Evolutionary conservation across 2,797 vertebrate genomes (phyloP).

Genomic region (Mionectes olivaceus): DNA sequence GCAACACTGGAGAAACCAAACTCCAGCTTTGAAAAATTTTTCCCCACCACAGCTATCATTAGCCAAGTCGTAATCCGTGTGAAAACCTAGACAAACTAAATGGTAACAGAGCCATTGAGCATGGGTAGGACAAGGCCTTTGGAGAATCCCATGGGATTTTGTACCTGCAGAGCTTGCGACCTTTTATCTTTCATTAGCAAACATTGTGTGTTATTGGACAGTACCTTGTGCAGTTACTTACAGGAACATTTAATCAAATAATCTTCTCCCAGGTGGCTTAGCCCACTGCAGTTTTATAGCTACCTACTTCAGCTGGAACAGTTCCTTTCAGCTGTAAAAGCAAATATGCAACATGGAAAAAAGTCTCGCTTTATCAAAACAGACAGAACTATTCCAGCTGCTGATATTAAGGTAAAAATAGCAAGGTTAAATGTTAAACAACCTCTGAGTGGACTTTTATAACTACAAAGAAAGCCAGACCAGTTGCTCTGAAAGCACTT

Average conservation of each 20-base stretch:
- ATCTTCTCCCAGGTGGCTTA: conserved; percentile 16
- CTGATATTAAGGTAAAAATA: conserved; percentile 64
- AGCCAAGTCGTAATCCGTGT: accelerated
- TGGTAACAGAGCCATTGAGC: not conserved
- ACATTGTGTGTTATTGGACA: not conserved
- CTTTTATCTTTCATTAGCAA: conserved; percentile 40
- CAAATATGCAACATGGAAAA: conserved; percentile 57
- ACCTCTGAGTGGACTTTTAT: conserved; percentile 46
- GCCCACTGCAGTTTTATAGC: conserved; percentile 40
- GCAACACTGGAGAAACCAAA: not conserved
- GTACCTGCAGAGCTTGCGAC: not conserved
- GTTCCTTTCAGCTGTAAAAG: conserved; percentile 60
- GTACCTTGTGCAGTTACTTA: conserved; percentile 43
- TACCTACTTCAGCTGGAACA: conserved; percentile 47
- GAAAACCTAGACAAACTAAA: not conserved
- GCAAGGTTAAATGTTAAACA: conserved; percentile 65
- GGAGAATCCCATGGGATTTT: not conserved
- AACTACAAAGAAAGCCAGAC: conserved; percentile 53
- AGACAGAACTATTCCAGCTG: conserved; percentile 60
- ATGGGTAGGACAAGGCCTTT: not conserved
- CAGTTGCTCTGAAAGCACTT: conserved; percentile 21
- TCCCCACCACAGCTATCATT: not conserved
- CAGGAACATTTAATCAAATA: conserved; percentile 64
- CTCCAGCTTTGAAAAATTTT: not conserved
- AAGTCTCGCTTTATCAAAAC: conserved; percentile 57